phyloP scores from a whole-genome alignment of 2,113 vertebrate species.

The Ciconia maguari region DNA sequence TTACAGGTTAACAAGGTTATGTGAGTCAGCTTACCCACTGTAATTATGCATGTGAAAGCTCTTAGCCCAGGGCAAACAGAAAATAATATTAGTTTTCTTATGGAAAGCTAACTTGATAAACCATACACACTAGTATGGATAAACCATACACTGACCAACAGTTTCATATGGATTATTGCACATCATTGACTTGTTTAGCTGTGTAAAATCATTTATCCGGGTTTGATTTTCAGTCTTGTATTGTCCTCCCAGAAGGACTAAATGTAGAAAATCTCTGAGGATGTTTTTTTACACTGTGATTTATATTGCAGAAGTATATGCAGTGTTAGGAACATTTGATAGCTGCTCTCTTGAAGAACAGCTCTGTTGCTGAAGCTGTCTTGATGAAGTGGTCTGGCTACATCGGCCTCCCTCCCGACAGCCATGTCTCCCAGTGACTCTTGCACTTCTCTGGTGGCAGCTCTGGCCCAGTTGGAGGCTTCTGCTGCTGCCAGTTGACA shows the following conservation, averaged over 20 bases:
- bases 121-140: not conserved
- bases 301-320: not conserved
- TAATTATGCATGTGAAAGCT: not conserved
- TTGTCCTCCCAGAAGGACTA: not conserved
- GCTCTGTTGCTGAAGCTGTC: not conserved
- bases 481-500: not conserved
- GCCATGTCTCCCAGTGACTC: not conserved
- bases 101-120: not conserved
- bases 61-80: not conserved
- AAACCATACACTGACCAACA: not conserved
- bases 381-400: not conserved
- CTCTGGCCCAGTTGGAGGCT: not conserved
- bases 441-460: not conserved
- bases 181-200: not conserved
- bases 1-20: not conserved
- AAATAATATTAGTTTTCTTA: not conserved
- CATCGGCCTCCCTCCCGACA: accelerated
- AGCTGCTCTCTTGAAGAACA: not conserved
- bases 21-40: not conserved
- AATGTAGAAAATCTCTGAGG: not conserved
- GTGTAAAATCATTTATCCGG: not conserved
- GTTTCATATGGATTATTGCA: not conserved
- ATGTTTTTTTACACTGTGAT: not conserved
- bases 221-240: not conserved
- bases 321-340: not conserved